These are phyloP conservation scores for Danionella cerebrum DNA, from an alignment of 2,113 vertebrate genomes.

Conservation along the genomic window DNA sequence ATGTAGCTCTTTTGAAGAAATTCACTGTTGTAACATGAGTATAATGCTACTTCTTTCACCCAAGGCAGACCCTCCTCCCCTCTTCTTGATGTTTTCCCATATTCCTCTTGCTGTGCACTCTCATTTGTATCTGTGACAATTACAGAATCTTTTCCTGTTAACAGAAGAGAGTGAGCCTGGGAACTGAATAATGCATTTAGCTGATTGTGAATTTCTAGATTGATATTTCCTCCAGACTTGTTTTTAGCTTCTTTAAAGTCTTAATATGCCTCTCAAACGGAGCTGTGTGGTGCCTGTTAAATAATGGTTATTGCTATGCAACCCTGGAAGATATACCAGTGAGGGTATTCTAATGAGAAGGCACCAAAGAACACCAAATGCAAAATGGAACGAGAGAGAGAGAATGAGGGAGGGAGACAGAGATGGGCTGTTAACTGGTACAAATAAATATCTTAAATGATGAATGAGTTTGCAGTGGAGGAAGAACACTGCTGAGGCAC, in stretches of 20 bases:
- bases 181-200: not conserved
- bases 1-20: conserved; percentile 11
- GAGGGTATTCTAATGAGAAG: not conserved
- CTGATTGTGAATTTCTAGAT: conserved; percentile 2
- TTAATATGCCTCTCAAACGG: conserved; percentile 4
- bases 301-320: not conserved
- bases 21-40: conserved; percentile 18
- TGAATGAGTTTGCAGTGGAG: too few species aligned
- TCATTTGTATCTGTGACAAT: conserved; percentile 3
- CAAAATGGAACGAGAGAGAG: too few species aligned
- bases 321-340: not conserved
- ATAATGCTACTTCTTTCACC: conserved; percentile 10
- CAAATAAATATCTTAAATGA: too few species aligned
- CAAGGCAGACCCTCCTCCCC: not conserved
- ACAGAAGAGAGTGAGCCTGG: not conserved
- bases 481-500: too few species aligned
- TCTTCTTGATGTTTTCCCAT: not conserved
- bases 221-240: not conserved
- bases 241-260: not conserved
- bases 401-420: too few species aligned
- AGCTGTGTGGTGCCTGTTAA: not conserved
- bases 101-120: not conserved
- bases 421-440: conserved; percentile 3
- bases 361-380: not conserved
- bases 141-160: not conserved